phyloP scores from a whole-genome alignment of 2,797 vertebrate species.

The Periophthalmus magnuspinnatus region DNA sequence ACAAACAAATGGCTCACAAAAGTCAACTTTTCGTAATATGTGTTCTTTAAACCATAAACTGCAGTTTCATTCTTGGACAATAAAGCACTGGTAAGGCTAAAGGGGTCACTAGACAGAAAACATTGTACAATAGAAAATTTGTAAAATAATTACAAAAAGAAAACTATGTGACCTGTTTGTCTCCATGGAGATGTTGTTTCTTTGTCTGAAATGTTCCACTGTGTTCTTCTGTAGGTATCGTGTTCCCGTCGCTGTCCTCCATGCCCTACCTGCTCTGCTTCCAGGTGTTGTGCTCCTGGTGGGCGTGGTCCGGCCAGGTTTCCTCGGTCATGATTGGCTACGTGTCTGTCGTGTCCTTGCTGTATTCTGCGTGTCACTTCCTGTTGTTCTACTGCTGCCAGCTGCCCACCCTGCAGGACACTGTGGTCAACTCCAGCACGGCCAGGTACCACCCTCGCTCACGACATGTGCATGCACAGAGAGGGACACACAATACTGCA shows the following conservation, averaged over 20 bases:
- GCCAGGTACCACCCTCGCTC: conserved; percentile 37
- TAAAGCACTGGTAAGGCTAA: no score
- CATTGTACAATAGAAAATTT: no score
- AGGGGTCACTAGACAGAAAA: no score
- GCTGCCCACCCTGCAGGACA: conserved; percentile 89
- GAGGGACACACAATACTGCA: no score
- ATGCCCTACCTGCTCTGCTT: conserved; percentile 91
- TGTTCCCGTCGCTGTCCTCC: conserved; percentile 91
- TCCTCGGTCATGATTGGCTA: conserved; percentile 89
- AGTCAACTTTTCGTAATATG: no score
- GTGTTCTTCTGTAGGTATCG: conserved; percentile 79
- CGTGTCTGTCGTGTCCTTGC: conserved; percentile 87
- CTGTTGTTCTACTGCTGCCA: conserved; percentile 92
- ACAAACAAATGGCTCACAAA: no score
- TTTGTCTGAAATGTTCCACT: background rate
- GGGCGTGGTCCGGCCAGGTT: conserved; percentile 87
- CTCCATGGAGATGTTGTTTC: background rate
- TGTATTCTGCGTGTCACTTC: conserved; percentile 90
- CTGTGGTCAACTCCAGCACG: conserved; percentile 35
- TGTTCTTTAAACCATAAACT: no score
- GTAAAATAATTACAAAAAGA: no score
- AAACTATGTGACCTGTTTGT: no score
- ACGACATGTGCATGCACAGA: background rate
- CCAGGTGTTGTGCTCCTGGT: conserved; percentile 91
- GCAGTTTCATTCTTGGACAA: no score